Base-by-base conservation (phyloP, 1,140 invertebrate species). In the Antheraea mylitta region DNA sequence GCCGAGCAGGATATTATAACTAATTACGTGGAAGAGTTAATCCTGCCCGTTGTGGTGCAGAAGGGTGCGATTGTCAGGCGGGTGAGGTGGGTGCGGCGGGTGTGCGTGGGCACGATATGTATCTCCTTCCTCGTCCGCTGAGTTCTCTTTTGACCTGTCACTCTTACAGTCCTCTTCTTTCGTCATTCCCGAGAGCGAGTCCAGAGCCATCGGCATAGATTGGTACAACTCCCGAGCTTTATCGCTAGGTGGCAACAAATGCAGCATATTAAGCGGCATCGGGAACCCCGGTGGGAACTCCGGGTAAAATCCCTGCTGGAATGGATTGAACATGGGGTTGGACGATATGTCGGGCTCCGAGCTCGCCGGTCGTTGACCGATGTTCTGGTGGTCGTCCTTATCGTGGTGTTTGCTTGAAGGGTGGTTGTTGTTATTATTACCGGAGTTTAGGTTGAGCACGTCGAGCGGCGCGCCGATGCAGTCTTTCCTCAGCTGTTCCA, bases 401-500 rank as follows among this genome's bases (percentile, higher is more conserved):
- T 91, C 92, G 81, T 91, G 91, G 71, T 94, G 93, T 58, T 93
- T 92, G 58, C 70, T 82, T 16, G 93, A 82, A 45, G 92, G 85
- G 76, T 94, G 93, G 77, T 95, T 95, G 79, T 95, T 95, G 87
- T 96, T 96, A 85, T 95, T 96, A 81, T 94, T 94, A 22, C 94
- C 92, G 2, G 95, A 94, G 72, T 95, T 95, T 80, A 96, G 94
- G 71, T 94, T 94, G 48, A 96, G 81, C 72, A 96, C 93, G 82
- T 96, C 96, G 7, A 96, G 94, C 58, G 93, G 95, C 0, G 95
- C 95, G 63, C 96, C 96, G 78, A 96, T 96, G 89, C 96, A 97
- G 82, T 97, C 97, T 92, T 96, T 97, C 79, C 97, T 94, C 22
- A 98, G 92, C 79, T 97, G 96, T 79, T 98, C 97, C 58, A 98